Percentiles rank a stretch among this genome's conserved stretches.
Conservation (phyloP, 2,888 invertebrate species). For the Patella caerulea region DNA sequence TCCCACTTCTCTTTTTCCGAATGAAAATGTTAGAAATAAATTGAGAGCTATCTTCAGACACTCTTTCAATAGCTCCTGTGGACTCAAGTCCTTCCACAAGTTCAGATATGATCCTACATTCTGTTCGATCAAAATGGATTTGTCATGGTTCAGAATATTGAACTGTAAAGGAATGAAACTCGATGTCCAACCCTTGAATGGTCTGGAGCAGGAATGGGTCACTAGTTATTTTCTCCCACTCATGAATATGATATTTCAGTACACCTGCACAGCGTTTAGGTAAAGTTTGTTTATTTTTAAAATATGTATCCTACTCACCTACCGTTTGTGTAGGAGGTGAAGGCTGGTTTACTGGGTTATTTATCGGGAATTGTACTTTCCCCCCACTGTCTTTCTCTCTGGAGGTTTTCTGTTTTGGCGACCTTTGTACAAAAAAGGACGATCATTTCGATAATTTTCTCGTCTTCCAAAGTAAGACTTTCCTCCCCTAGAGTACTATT, state of each 20-base stretch:
- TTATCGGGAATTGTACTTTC: neutral
- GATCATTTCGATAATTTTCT: neutral
- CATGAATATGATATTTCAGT: neutral
- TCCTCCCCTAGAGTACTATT: too few species aligned
- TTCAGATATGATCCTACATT: neutral
- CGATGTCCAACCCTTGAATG: neutral
- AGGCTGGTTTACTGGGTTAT: neutral
- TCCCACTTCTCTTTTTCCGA: neutral
- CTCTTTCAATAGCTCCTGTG: neutral
- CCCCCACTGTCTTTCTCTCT: neutral
- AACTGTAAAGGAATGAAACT: neutral
- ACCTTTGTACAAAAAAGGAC: neutral
- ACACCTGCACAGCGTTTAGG: neutral
- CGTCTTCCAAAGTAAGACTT: neutral
- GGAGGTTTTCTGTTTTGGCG: neutral
- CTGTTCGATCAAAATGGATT: neutral
- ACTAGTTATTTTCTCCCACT: neutral
- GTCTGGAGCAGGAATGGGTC: neutral
- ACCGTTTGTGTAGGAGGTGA: neutral
- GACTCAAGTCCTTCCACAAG: neutral
- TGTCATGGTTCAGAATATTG: neutral
- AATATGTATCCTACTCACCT: neutral
- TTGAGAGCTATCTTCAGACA: neutral
- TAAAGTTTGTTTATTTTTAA: neutral
- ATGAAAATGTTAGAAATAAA: constrained; percentile 1